Evolutionary conservation across 2,797 vertebrate species (phyloP).

Genomic region (Cryptoblepharus egeriae): DNA sequence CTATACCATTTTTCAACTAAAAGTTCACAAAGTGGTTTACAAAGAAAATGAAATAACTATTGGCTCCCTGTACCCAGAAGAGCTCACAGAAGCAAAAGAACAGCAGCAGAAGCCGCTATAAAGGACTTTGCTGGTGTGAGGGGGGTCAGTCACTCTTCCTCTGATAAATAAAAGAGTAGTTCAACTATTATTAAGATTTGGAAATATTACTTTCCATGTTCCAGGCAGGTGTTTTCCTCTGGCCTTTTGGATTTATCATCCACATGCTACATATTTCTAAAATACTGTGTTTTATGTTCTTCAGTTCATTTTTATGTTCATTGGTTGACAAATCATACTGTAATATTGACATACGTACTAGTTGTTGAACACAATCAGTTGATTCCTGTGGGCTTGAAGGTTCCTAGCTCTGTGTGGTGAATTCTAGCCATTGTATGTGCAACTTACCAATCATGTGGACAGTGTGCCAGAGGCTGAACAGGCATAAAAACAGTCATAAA

Average conservation of each 20-base stretch:
- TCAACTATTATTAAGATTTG: constrained; percentile 10
- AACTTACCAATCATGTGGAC: too few relatives aligned
- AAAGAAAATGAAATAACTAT: too few relatives aligned
- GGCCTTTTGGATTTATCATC: neutral
- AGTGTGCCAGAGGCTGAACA: neutral
- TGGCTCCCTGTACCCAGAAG: too few relatives aligned
- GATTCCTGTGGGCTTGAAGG: neutral
- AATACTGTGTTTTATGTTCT: constrained; percentile 13
- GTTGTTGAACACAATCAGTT: neutral
- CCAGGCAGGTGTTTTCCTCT: neutral
- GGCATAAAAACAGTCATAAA: neutral
- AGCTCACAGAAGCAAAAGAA: too few relatives aligned
- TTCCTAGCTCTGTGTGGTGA: neutral
- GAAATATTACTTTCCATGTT: constrained; percentile 24
- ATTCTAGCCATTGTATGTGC: neutral
- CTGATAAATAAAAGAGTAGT: too few relatives aligned
- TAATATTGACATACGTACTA: too few relatives aligned
- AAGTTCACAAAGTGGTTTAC: too few relatives aligned
- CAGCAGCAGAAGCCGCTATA: too few relatives aligned
- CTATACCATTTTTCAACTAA: too few relatives aligned
- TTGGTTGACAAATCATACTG: neutral
- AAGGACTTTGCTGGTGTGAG: too few relatives aligned
- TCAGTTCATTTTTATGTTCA: neutral
- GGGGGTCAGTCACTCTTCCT: too few relatives aligned
- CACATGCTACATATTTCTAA: constrained; percentile 19